These are phyloP conservation scores for Dolomedes plantarius DNA, from an alignment of 2,888 invertebrate genomes.

Conservation along the genomic window DNA sequence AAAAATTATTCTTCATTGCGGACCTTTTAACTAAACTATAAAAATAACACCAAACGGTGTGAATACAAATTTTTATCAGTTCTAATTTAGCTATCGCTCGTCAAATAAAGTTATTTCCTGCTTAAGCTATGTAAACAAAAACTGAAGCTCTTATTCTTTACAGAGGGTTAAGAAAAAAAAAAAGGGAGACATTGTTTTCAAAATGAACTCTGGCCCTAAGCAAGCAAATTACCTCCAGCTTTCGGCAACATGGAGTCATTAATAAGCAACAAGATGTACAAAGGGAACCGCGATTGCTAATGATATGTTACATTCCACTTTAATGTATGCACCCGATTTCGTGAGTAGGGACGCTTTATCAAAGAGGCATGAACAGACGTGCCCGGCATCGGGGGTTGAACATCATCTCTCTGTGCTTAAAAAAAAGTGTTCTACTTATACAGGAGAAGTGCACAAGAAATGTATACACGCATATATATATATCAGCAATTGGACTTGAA, in stretches of 20 bases:
- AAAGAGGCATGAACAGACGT: not conserved
- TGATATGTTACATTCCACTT: not conserved
- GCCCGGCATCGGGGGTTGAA: not conserved
- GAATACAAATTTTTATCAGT: no score
- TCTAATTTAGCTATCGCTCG: no score
- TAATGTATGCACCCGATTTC: conserved; percentile 7
- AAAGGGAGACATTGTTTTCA: no score
- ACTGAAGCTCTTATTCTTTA: no score
- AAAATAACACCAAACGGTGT: no score
- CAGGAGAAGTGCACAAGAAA: not conserved
- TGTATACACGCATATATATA: not conserved
- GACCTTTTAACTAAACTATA: no score
- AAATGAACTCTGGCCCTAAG: no score
- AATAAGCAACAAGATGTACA: not conserved
- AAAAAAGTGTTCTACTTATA: not conserved
- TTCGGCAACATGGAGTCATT: not conserved
- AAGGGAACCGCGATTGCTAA: not conserved
- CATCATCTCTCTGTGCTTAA: not conserved
- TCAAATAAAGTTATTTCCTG: no score
- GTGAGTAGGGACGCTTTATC: conserved; percentile 7
- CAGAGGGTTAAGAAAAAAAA: no score
- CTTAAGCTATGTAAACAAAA: no score
- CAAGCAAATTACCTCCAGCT: not conserved
- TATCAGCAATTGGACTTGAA: no score
- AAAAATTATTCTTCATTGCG: no score